These are phyloP conservation scores for Nephrotoma guestfalica DNA, from an alignment of 2,888 invertebrate species.

Conservation along the genomic window DNA sequence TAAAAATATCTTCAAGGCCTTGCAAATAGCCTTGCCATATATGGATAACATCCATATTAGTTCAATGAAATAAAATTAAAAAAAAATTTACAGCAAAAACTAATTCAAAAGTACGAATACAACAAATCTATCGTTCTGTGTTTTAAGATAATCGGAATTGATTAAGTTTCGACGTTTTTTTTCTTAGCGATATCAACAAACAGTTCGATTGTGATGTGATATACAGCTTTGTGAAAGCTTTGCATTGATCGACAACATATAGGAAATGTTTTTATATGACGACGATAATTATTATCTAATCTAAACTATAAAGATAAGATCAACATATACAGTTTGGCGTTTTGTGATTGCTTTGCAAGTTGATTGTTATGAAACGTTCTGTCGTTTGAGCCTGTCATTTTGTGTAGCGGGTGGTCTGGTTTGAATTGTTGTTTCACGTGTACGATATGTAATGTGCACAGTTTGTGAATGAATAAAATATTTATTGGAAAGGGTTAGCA, in stretches of 20 bases:
- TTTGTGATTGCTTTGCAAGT: no score
- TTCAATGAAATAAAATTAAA: background rate
- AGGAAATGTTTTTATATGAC: background rate
- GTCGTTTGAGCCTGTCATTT: background rate
- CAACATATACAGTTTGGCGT: background rate
- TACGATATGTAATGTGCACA: no score
- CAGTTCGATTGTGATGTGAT: background rate
- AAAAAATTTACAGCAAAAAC: background rate
- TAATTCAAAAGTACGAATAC: background rate
- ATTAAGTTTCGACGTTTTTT: background rate
- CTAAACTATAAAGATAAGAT: background rate
- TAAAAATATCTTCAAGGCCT: background rate
- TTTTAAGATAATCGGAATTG: background rate
- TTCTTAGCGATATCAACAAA: background rate
- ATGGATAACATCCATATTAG: conserved; percentile 1
- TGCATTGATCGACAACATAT: background rate
- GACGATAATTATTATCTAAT: background rate
- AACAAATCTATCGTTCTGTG: background rate
- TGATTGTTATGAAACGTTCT: background rate
- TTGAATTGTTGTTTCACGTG: background rate
- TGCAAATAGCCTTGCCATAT: conserved; percentile 5
- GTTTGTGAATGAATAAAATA: no score
- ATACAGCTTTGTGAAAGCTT: background rate
- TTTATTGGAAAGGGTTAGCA: no score
- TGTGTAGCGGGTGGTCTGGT: background rate